phyloP scores from a whole-genome alignment of 2,113 vertebrate genomes.

The Nansenia antarctica region DNA sequence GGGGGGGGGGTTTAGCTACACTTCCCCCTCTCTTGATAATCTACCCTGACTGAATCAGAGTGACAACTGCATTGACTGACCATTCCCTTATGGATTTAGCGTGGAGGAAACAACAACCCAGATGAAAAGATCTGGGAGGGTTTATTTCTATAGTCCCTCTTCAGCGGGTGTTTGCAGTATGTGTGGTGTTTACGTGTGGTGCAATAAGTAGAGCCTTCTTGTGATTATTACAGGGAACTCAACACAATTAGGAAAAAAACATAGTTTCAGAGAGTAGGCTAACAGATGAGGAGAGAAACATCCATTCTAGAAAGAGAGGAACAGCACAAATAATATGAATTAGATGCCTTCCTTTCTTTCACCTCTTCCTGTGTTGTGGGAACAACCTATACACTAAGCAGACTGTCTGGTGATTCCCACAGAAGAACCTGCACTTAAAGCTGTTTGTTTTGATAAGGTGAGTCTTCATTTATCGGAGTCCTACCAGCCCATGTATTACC shows the following conservation, averaged over 20 bases:
- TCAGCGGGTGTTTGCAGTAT: background rate
- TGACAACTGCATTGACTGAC: background rate
- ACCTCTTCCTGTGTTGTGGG: background rate
- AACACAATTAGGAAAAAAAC: background rate
- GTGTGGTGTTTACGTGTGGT: background rate
- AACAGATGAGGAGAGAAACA: background rate
- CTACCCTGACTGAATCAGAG: background rate
- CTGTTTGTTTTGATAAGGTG: conserved; percentile 89
- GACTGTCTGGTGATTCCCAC: conserved; percentile 79
- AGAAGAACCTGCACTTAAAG: conserved; percentile 82
- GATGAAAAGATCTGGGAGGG: background rate
- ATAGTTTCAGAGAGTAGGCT: background rate
- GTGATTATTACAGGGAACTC: background rate
- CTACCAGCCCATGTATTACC: conserved; percentile 91
- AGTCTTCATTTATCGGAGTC: conserved; percentile 85
- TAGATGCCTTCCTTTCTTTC: background rate
- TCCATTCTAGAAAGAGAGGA: background rate
- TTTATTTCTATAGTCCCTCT: background rate
- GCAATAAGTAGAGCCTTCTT: background rate
- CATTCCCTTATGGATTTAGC: background rate
- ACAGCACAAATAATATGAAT: background rate
- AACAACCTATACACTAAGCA: conserved; percentile 72
- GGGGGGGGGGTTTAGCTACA: too few species aligned
- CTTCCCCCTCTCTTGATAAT: background rate
- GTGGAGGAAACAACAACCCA: background rate